Evolutionary conservation across 2,888 invertebrate genomes (phyloP).

Genomic region (Nudaria mundana): DNA sequence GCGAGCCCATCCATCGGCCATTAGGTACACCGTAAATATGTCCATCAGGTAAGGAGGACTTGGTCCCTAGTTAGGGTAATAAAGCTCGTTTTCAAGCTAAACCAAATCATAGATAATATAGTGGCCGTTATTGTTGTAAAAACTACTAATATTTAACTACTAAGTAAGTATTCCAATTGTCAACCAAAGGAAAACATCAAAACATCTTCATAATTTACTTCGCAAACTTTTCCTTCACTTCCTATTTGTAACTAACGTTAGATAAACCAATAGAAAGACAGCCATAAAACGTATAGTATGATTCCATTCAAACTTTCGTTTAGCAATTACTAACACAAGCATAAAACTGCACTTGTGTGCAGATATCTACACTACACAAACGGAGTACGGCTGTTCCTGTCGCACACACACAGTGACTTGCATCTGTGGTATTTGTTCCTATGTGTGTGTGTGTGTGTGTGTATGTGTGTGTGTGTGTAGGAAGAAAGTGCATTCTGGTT

Average conservation of each 20-base stretch:
- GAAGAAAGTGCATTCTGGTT: conserved; percentile 79
- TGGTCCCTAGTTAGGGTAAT: no score
- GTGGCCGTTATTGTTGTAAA: no score
- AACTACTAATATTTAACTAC: no score
- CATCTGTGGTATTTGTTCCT: conserved; percentile 20
- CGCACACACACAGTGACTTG: neutral
- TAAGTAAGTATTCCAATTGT: no score
- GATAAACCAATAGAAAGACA: conserved; percentile 25
- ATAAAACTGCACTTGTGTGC: conserved; percentile 11
- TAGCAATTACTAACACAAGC: conserved; percentile 23
- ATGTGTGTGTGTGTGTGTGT: no score
- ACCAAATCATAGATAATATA: no score
- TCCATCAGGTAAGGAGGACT: no score
- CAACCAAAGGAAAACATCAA: no score
- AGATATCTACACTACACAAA: neutral
- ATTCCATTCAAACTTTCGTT: conserved; percentile 36
- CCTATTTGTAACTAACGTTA: conserved; percentile 24
- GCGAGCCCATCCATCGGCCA: no score
- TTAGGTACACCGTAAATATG: no score
- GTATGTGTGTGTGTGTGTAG: conserved; percentile 46
- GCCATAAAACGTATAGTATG: conserved; percentile 28
- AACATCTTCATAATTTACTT: no score
- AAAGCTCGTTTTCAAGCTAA: no score
- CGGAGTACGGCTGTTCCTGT: neutral
- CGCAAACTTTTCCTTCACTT: conserved; percentile 28